These are phyloP conservation scores for Drosophila picticornis DNA, from an alignment of 2,888 invertebrate genomes.

Conservation along the genomic window DNA sequence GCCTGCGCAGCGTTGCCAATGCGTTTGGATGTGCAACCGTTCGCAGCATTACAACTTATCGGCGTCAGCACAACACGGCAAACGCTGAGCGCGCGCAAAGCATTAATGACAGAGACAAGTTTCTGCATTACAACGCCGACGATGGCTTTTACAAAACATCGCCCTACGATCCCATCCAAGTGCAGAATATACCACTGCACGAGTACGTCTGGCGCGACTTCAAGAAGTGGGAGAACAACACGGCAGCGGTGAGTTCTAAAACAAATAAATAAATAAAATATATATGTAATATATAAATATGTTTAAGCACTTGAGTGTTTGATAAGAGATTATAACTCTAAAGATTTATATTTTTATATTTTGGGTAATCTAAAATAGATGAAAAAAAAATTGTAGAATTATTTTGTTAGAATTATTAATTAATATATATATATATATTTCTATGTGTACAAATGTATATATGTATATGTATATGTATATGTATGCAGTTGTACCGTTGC, in stretches of 20 bases:
- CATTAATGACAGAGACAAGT: conserved; percentile 78
- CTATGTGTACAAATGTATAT: too few species aligned
- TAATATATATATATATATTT: background rate
- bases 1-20: conserved; percentile 57
- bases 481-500: background rate
- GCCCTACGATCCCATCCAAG: conserved; percentile 86
- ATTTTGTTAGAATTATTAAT: background rate
- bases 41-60: conserved; percentile 65
- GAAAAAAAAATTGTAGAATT: background rate
- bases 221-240: conserved; percentile 88
- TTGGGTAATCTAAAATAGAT: background rate
- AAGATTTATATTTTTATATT: background rate
- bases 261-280: background rate
- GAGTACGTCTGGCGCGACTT: conserved; percentile 88
- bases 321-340: background rate
- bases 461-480: too few species aligned
- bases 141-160: conserved; percentile 85
- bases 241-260: conserved; percentile 87
- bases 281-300: background rate
- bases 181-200: conserved; percentile 86
- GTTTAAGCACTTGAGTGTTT: background rate
- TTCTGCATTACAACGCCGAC: conserved; percentile 70
- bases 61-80: conserved; percentile 71
- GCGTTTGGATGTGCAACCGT: conserved; percentile 27
- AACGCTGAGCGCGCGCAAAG: conserved; percentile 73